Evolutionary conservation across 2,888 invertebrate species (phyloP).

Genomic region (Agelastica alni): DNA sequence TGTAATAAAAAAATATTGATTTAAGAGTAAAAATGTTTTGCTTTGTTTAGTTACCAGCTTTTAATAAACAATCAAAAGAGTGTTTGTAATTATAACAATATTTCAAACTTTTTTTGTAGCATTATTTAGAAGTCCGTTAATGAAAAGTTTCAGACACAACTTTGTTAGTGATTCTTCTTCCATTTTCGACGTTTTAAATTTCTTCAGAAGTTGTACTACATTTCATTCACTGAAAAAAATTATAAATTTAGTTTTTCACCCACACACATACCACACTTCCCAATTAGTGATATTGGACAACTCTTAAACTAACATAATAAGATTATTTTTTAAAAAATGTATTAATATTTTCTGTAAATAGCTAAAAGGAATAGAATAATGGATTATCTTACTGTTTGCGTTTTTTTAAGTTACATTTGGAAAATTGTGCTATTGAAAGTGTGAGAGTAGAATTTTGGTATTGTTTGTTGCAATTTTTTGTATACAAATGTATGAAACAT

Average conservation of each 20-base stretch:
- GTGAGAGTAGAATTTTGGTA: too few relatives aligned
- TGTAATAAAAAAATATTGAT: slow-evolving; percentile 20
- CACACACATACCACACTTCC: background rate
- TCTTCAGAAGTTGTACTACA: slow-evolving; percentile 11
- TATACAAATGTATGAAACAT: too few relatives aligned
- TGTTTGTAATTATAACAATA: slow-evolving; percentile 12
- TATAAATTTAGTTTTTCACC: background rate
- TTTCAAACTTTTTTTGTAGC: slow-evolving; percentile 3
- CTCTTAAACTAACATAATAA: too few relatives aligned
- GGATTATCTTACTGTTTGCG: too few relatives aligned
- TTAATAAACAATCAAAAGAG: slow-evolving; percentile 13
- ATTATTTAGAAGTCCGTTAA: slow-evolving; percentile 10
- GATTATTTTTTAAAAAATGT: too few relatives aligned
- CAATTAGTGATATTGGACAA: too few relatives aligned
- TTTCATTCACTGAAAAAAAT: slow-evolving; percentile 1
- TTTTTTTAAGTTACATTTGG: too few relatives aligned
- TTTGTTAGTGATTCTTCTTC: background rate
- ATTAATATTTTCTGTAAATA: too few relatives aligned
- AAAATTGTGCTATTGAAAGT: too few relatives aligned
- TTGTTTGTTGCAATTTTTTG: too few relatives aligned
- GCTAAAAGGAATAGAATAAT: too few relatives aligned
- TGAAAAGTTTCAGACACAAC: slow-evolving; percentile 7
- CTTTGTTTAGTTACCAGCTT: slow-evolving; percentile 17
- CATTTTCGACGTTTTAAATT: slow-evolving; percentile 1
- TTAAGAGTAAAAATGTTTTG: slow-evolving; percentile 6